Conservation (phyloP, 1,140 invertebrate genomes). For the Campodea augens region DNA sequence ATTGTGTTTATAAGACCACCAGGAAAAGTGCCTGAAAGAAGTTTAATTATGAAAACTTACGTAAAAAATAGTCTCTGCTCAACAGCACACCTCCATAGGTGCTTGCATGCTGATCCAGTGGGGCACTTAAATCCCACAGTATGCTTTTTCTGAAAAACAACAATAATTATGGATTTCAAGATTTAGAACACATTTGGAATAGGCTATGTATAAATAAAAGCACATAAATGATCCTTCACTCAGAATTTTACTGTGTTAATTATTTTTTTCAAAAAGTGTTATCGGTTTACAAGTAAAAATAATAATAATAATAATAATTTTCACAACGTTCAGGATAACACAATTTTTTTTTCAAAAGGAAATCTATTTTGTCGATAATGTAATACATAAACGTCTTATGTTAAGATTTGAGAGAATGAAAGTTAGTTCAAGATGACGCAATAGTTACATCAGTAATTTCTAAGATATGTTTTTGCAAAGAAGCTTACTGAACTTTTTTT, state of each 20-base stretch:
- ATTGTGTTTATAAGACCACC: no score
- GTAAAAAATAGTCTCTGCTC: constrained; percentile 96
- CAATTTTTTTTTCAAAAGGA: constrained; percentile 8
- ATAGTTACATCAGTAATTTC: no score
- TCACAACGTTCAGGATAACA: not conserved
- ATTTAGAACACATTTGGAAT: no score
- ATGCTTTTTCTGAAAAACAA: constrained; percentile 71
- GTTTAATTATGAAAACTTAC: no score
- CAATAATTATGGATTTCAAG: constrained; percentile 10
- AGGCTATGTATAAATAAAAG: no score
- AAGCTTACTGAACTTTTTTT: no score
- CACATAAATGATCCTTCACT: not conserved
- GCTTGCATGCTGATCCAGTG: constrained; percentile 69
- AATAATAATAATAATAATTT: not conserved
- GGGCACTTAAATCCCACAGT: constrained; percentile 90
- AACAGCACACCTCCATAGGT: constrained; percentile 88
- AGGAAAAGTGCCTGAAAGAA: no score
- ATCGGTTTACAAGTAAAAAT: not conserved
- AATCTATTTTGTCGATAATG: no score
- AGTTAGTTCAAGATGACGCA: no score
- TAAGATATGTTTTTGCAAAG: no score
- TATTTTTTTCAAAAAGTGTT: constrained; percentile 4
- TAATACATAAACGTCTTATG: no score
- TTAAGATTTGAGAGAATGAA: no score
- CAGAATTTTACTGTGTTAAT: not conserved